Base-by-base conservation (phyloP, 2,888 invertebrate species). In the Chouioia cunea region DNA sequence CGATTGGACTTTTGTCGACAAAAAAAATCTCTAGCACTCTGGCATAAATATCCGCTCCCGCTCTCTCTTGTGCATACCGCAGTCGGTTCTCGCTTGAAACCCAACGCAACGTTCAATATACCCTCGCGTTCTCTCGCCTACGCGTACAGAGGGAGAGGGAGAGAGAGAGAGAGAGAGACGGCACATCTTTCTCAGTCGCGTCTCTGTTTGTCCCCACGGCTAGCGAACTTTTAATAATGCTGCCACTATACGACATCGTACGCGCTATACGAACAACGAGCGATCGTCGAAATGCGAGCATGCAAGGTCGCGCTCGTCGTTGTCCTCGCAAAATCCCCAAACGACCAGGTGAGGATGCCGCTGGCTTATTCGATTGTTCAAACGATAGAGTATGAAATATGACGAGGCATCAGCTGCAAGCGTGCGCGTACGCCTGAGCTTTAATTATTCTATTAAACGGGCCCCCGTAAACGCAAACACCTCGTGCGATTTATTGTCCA, bases 391-490 rank as follows among this genome's bases (percentile, higher is more conserved):
- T n/a, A n/a, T n/a, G 27, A 27, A 27, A 27, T 27, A 68, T 56
- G 74, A 58, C 71, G 58, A 76, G 78, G 82, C 82, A 83, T 83
- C 84, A 83, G 84, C 83, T 84, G 83, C 83, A 6, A 27, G 27
- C 27, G 3, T 76, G 78, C 74, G 77, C 79, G 78, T 83, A n/a
- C n/a, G n/a, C n/a, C 15, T 81, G 80, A 79, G 80, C 84, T 82
- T 83, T 84, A 84, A 85, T 85, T 84, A 83, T 84, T 84, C 84
- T 82, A 83, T 84, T 84, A 83, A 84, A 83, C 81, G 79, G 82
- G 77, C 79, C 4, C 81, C 79, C 80, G 81, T 79, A 27, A 27
- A 27, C 4, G 27, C 27, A 27, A 27, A 27, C 27, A 59, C 12
- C 48, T 48, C 48, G 8, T n/a, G n/a, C 36, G 65, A 58, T 36